Conservation (phyloP, 2,113 vertebrate species). For the Glaucidium brasilianum region DNA sequence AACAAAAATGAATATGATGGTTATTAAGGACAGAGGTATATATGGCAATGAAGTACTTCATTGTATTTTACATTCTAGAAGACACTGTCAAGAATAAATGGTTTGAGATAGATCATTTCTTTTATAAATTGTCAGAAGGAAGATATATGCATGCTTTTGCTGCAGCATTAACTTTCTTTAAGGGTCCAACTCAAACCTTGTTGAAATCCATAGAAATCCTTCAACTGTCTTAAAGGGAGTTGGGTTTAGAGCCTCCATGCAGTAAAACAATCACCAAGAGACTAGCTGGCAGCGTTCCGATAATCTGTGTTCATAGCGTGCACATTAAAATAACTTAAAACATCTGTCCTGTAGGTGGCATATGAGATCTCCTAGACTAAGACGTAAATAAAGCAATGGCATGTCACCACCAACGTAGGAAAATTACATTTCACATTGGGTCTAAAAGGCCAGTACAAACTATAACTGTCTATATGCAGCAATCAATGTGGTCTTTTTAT, state of each 20-base stretch:
- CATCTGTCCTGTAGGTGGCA: constrained; percentile 10
- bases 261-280: background rate
- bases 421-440: background rate
- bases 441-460: background rate
- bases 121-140: background rate
- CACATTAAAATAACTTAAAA: constrained; percentile 11
- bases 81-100: background rate
- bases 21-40: background rate
- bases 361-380: background rate
- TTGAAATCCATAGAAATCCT: background rate
- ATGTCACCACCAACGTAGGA: background rate
- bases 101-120: background rate
- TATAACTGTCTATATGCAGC: background rate
- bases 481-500: background rate
- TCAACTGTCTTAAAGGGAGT: background rate
- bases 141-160: background rate
- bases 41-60: background rate
- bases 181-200: background rate
- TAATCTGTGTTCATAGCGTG: background rate
- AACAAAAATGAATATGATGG: background rate
- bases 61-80: background rate
- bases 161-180: background rate
- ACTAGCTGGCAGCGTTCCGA: background rate
- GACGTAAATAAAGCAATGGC: background rate
- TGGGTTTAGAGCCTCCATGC: background rate